These are phyloP conservation scores for Lumbricus terrestris DNA, from an alignment of 2,888 invertebrate species.

Conservation along the genomic window DNA sequence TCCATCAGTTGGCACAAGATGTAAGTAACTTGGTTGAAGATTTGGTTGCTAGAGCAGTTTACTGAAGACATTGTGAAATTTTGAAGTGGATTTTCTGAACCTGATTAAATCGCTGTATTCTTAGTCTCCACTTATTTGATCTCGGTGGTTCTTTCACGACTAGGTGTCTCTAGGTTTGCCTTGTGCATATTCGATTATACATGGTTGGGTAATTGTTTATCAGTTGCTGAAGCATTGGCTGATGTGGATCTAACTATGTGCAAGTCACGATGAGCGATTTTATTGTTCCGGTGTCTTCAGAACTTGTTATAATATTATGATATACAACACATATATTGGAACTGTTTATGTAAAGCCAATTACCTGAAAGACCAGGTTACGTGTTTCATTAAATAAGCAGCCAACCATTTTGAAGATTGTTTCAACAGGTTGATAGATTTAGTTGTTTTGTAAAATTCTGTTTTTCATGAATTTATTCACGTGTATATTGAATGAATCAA, in stretches of 20 bases:
- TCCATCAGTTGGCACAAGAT: conserved; percentile 74
- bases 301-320: too few species aligned
- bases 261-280: not conserved
- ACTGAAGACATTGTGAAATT: not conserved
- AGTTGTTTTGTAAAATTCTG: not conserved
- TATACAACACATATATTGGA: not conserved
- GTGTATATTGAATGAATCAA: not conserved
- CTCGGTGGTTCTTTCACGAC: not conserved
- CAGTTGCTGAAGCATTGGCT: not conserved
- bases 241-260: not conserved
- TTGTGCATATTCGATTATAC: too few species aligned
- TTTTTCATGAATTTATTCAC: not conserved
- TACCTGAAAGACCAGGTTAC: not conserved
- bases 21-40: conserved; percentile 59
- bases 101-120: not conserved
- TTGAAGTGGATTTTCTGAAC: not conserved
- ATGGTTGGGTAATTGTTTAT: not conserved
- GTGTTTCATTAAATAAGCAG: not conserved
- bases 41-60: not conserved
- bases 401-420: not conserved
- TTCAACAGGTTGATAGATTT: not conserved
- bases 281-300: not conserved
- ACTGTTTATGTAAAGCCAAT: not conserved
- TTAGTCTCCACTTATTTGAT: not conserved
- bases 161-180: not conserved